phyloP scores from a whole-genome alignment of 2,797 vertebrate species.

The Pagetopsis macropterus region DNA sequence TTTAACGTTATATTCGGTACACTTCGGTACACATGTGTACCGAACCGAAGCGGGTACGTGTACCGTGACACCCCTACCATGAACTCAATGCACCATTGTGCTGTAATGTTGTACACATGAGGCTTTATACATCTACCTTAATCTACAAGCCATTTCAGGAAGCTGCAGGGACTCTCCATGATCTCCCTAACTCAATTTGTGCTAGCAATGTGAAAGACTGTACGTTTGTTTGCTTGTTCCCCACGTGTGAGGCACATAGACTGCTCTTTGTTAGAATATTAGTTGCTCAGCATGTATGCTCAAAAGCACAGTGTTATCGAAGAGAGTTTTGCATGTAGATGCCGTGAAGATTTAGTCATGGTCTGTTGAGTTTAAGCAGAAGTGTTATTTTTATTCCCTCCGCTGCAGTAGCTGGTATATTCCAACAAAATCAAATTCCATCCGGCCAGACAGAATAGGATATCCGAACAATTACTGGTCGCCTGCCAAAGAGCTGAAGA shows the following conservation, averaged over 20 bases:
- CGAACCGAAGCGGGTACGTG: too few relatives aligned
- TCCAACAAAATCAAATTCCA: conserved; percentile 5
- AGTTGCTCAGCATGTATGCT: neutral
- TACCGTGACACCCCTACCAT: neutral
- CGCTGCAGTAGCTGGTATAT: neutral
- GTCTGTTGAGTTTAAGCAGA: conserved; percentile 12
- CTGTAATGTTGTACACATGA: neutral
- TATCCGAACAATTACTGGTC: conserved; percentile 43
- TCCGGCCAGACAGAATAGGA: conserved; percentile 13
- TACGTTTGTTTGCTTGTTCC: neutral
- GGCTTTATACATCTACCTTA: conserved; percentile 20
- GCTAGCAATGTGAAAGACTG: conserved; percentile 12
- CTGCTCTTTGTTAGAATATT: conserved; percentile 39
- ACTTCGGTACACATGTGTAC: too few relatives aligned
- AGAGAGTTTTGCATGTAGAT: conserved; percentile 1
- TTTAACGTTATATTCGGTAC: too few relatives aligned
- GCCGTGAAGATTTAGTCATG: conserved; percentile 4
- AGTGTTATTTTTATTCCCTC: conserved; percentile 1
- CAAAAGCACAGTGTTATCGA: neutral
- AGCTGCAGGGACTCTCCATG: conserved; percentile 11
- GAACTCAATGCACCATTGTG: neutral
- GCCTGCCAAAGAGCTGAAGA: conserved; percentile 25
- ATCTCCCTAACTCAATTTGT: conserved; percentile 29
- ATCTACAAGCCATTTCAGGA: conserved; percentile 26
- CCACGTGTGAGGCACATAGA: conserved; percentile 31